Conservation (phyloP, 1,140 invertebrate genomes). For the Meteorus sp. region DNA sequence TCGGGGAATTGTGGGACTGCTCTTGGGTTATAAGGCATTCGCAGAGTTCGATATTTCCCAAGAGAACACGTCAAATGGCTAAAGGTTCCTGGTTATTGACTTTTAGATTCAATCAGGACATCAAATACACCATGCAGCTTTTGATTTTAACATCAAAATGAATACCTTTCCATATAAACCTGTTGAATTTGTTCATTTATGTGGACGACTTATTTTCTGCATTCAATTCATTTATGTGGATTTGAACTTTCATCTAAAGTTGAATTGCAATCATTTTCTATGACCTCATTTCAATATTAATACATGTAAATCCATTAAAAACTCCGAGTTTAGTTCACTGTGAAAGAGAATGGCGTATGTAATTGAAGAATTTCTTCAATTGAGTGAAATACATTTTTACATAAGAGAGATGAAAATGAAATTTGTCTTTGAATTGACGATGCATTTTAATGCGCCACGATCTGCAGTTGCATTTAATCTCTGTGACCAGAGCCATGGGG, state of each 20-base stretch:
- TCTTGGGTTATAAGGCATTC: constrained; percentile 2
- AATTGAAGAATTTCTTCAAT: too few species aligned
- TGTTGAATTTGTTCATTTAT: not conserved
- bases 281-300: too few species aligned
- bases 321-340: too few species aligned
- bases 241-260: too few species aligned
- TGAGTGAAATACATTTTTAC: not conserved
- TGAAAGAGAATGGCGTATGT: not conserved
- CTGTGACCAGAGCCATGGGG: not conserved
- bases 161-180: not conserved
- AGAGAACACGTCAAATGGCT: constrained; percentile 27
- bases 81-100: constrained; percentile 41
- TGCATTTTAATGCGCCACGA: too few species aligned
- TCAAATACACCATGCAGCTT: constrained; percentile 34
- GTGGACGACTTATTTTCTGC: not conserved
- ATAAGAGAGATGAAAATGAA: not conserved
- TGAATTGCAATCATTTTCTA: too few species aligned
- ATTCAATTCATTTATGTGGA: not conserved
- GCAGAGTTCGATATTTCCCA: constrained; percentile 38
- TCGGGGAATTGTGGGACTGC: too few species aligned
- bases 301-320: too few species aligned
- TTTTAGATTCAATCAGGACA: constrained; percentile 41
- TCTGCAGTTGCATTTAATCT: too few species aligned
- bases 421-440: constrained; percentile 31
- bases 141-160: not conserved